A percentile compares a stretch with the other conserved stretches of the same genome.
Evolutionary conservation across 2,797 vertebrate species (phyloP).

Genomic region (Falco cherrug): DNA sequence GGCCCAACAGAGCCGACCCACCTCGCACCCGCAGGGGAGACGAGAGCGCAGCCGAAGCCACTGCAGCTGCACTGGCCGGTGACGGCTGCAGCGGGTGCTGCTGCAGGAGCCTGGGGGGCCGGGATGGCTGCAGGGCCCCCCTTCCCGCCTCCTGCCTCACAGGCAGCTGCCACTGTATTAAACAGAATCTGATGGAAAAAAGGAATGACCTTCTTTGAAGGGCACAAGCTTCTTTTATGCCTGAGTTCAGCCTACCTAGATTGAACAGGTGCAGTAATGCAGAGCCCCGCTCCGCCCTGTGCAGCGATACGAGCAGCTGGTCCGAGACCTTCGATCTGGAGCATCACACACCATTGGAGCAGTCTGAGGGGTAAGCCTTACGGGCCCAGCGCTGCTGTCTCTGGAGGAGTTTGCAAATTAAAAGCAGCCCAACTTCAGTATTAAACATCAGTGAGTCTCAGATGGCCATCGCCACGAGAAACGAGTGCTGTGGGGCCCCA

Average conservation of each 20-base stretch:
- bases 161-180: background rate
- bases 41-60: background rate
- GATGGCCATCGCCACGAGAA: background rate
- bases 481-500: fast-evolving
- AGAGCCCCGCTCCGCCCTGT: background rate
- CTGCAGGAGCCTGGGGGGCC: fast-evolving
- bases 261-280: background rate
- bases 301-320: background rate
- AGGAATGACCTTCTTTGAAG: slow-evolving; percentile 64
- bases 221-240: slow-evolving; percentile 25
- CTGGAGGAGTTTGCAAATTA: background rate
- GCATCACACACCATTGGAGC: fast-evolving
- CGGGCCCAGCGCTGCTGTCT: background rate
- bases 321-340: background rate
- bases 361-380: background rate
- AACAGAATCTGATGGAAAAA: background rate
- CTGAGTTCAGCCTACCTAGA: slow-evolving; percentile 20
- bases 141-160: background rate
- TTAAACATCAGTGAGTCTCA: background rate
- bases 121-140: background rate
- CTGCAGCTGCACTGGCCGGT: fast-evolving
- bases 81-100: background rate
- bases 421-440: background rate
- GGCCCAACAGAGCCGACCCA: background rate
- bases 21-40: background rate